Percentiles rank a stretch among this genome's conserved stretches.
Evolutionary conservation across 2,888 invertebrate species (phyloP).

Genomic region (Yponomeuta evonymella): DNA sequence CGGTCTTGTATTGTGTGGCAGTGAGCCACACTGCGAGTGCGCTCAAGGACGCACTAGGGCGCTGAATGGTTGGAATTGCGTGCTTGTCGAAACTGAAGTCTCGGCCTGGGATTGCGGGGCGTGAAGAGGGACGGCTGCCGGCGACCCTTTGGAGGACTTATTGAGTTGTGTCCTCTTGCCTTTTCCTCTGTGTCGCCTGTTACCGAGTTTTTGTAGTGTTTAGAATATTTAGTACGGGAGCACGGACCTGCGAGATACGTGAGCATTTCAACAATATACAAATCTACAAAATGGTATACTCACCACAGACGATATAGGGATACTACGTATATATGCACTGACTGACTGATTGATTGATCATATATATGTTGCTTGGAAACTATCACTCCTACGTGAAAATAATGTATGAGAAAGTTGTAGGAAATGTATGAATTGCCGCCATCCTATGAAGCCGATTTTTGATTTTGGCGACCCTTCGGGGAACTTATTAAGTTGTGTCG

Average conservation of each 20-base stretch:
- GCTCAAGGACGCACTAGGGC: slow-evolving; percentile 3
- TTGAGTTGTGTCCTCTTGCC: slow-evolving; percentile 15
- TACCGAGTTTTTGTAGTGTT: background rate
- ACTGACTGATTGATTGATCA: too few species aligned
- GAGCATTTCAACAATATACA: too few species aligned
- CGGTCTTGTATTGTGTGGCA: slow-evolving; percentile 4
- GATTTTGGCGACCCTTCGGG: slow-evolving; percentile 11
- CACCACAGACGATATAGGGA: too few species aligned
- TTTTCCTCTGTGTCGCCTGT: slow-evolving; percentile 7
- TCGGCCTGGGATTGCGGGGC: background rate
- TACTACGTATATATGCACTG: too few species aligned
- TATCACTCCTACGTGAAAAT: too few species aligned
- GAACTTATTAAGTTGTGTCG: slow-evolving; percentile 15
- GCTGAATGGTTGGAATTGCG: slow-evolving; percentile 9
- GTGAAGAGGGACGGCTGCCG: slow-evolving; percentile 1
- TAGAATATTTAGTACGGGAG: too few species aligned
- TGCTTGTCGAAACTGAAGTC: slow-evolving; percentile 5
- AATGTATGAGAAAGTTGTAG: too few species aligned
- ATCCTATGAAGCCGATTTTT: too few species aligned
- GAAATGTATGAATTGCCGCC: too few species aligned
- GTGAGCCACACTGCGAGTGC: background rate
- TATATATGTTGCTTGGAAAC: too few species aligned
- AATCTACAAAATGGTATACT: too few species aligned
- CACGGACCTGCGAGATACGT: too few species aligned
- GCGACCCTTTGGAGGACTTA: slow-evolving; percentile 15